Evolutionary conservation across 2,888 invertebrate species (phyloP), one percentile per base, ranked within the genome.

Genomic region (Apeira syringaria): DNA sequence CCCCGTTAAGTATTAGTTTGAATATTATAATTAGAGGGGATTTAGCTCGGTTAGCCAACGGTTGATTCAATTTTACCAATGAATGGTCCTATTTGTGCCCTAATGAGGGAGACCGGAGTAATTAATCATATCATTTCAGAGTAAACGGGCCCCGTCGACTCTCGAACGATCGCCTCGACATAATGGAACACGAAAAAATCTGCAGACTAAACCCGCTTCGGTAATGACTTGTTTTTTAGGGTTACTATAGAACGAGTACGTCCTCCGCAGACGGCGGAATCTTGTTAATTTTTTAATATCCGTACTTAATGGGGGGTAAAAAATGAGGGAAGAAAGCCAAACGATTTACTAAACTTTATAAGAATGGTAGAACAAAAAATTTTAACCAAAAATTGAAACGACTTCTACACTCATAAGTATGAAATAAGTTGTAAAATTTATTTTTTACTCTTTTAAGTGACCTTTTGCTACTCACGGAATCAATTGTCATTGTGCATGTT

Each of bases 171-270:
- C 84, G 82, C 80, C 68, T 71, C 61, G 63, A 72, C 80, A 89
- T 87, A 88, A 88, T 83, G 73, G 76, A 80, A 71, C 73, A 75
- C 69, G 75, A 83, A 86, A 87, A 83, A 85, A 81, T 74, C 70
- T 63, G 71, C 62, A 69, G 74, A 84, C 80, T 85, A 76, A 81
- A 81, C 86, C 73, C 78, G 81, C 76, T 71, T 70, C 79, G 80
- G 75, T 89, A 89, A 89, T 89, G 88, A 88, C 88, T 89, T 89
- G 89, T 88, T 89, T 88, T 88, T 86, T 81, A 85, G 83, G 83
- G 85, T 88, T 85, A 82, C 80, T 80, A 86, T 76, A 86, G 83
- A 85, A 78, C 77, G 81, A 82, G 83, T 81, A 80, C 83, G 88
- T 88, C 88, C 79, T 79, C 64, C 61, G 65, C 88, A 88, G 88